Evolutionary conservation across 2,888 invertebrate species (phyloP), one percentile per base, ranked within the genome.

Genomic region (Cantharis rufa): DNA sequence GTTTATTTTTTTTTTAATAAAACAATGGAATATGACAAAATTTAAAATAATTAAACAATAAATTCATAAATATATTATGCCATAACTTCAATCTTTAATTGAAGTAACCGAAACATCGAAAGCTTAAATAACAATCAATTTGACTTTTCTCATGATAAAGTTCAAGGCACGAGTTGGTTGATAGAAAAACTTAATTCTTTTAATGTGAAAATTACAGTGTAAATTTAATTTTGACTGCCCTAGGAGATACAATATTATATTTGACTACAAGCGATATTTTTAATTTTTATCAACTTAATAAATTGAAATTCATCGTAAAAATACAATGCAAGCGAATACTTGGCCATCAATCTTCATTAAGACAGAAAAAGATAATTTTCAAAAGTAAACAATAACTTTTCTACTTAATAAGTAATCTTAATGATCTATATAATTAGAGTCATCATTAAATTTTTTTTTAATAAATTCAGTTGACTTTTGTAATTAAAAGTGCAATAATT

Each of bases 401-500:
- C 15, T 18, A 66, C 64, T 18, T 66, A n/a, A 66, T 66, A 66
- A 10, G 21, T 66, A 66, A 66, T 66, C n/a, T 66, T 66, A 66
- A 66, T 66, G 21, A 66, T 66, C 24, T 66, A 66, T 21, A 18
- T 66, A 18, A 24, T 66, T 66, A 66, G 9, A 24, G 24, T 24
- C 24, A 66, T 66, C 21, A 21, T 66, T 21, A 21, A 66, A 66
- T 66, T 18, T 66, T 66, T 16, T 48, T 48, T 48, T 48, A n/a
- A 66, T 66, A 66, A 71, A 75, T 71, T 71, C 71, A 71, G 62
- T 75, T 71, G 71, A 71, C 68, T 71, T 27, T 21, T 7, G 62
- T 75, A 75, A 75, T 75, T 75, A 75, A 48, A 62, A 69, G 64
- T 21, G 64, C 69, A 61, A 62, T 69, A 28, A 69, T 74, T 74